Evolutionary conservation across 2,113 vertebrate genomes (phyloP).

Genomic region (Galemys pyrenaicus): DNA sequence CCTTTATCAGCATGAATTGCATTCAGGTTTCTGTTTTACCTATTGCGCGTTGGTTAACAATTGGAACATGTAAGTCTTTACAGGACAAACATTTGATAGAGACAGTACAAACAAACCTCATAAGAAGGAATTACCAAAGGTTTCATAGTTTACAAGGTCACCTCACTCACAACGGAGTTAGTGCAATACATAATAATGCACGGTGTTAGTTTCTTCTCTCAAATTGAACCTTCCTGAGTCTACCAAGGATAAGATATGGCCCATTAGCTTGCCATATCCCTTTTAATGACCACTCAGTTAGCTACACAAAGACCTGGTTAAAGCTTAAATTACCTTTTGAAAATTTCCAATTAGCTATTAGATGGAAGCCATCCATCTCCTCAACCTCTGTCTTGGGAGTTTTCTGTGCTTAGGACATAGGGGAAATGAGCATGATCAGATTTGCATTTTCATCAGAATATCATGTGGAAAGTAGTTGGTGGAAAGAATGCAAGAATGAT

Average conservation of each 20-base stretch:
- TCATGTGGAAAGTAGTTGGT: not conserved
- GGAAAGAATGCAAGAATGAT: not conserved
- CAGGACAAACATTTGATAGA: constrained; percentile 52
- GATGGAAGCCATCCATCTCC: constrained; percentile 53
- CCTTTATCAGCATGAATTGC: not conserved
- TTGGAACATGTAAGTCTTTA: constrained; percentile 34
- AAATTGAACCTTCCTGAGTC: constrained; percentile 49
- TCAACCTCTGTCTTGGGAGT: constrained; percentile 15
- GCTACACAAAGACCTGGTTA: constrained; percentile 64
- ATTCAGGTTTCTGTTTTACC: constrained; percentile 28
- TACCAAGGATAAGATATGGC: constrained; percentile 73
- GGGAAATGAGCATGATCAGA: constrained; percentile 34
- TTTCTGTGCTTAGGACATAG: constrained; percentile 27
- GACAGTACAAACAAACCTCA: constrained; percentile 17
- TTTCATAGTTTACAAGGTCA: constrained; percentile 65
- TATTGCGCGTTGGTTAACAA: not conserved
- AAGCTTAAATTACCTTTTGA: constrained; percentile 71
- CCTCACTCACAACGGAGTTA: constrained; percentile 25
- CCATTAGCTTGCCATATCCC: constrained; percentile 60
- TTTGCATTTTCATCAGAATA: constrained; percentile 45
- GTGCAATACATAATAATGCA: constrained; percentile 54
- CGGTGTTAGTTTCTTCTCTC: constrained; percentile 44
- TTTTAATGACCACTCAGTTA: constrained; percentile 70
- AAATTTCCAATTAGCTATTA: constrained; percentile 68
- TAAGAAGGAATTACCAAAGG: constrained; percentile 40